Conservation (phyloP, 2,888 invertebrate species). For the Cosmia pyralina region DNA sequence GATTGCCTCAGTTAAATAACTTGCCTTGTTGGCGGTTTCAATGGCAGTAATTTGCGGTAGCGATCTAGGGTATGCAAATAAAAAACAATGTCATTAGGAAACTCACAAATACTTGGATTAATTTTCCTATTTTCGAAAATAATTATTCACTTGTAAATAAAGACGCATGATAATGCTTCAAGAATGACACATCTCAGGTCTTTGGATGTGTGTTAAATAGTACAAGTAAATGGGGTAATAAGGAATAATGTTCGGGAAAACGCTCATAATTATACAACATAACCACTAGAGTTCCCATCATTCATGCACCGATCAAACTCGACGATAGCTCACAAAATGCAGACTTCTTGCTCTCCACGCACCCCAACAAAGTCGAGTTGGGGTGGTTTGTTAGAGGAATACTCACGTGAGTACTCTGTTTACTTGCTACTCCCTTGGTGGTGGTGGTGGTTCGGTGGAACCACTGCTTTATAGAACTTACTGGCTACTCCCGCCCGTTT, state of each 20-base stretch:
- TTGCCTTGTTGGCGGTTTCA: slow-evolving; percentile 24
- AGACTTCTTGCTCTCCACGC: not conserved
- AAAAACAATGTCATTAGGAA: not conserved
- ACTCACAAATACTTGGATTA: not conserved
- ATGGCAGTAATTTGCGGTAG: slow-evolving; percentile 26
- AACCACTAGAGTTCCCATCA: not conserved
- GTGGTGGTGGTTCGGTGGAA: not conserved
- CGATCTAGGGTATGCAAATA: slow-evolving; percentile 12
- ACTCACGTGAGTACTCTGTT: not conserved
- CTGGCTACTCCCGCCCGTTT: not conserved
- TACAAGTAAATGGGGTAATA: not conserved
- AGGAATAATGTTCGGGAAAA: not conserved
- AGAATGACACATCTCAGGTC: not conserved
- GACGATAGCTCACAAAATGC: not conserved
- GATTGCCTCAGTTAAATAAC: too few species aligned
- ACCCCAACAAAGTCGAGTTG: not conserved
- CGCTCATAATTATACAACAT: slow-evolving; percentile 2
- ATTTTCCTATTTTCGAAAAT: not conserved
- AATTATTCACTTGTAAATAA: not conserved
- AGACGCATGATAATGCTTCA: not conserved
- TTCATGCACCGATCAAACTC: not conserved
- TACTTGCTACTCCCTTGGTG: not conserved
- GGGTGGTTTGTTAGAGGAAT: not conserved
- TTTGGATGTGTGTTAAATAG: not conserved
- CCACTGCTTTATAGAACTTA: not conserved